A percentile compares a stretch with the other conserved stretches of the same genome.
phyloP scores from a whole-genome alignment of 2,888 invertebrate genomes.

The Metacarcinus magister region DNA sequence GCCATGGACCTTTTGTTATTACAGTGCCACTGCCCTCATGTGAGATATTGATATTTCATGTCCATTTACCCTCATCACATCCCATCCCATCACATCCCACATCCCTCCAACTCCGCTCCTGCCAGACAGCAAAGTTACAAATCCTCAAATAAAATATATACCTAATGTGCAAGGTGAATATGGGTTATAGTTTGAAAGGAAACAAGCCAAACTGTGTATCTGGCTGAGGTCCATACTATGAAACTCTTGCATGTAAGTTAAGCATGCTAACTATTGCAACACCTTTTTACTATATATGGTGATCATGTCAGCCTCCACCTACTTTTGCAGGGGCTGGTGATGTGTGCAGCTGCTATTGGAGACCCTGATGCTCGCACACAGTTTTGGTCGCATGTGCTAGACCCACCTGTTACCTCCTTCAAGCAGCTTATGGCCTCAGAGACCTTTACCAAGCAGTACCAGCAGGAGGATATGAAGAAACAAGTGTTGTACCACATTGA shows the following conservation, averaged over 20 bases:
- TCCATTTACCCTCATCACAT: no score
- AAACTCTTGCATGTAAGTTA: background rate
- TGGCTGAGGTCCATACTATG: background rate
- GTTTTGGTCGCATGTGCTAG: constrained; percentile 85
- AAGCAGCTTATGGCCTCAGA: constrained; percentile 80
- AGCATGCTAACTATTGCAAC: background rate
- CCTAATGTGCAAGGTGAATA: no score
- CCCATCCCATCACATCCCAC: no score
- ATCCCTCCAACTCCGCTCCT: no score
- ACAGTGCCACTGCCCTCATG: no score
- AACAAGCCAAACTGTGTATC: no score
- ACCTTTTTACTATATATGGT: background rate
- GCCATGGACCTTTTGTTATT: no score
- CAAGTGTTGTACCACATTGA: constrained; percentile 91
- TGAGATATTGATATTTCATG: no score
- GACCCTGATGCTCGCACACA: constrained; percentile 84
- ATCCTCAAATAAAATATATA: no score
- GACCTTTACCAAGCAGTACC: constrained; percentile 86
- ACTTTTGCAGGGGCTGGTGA: constrained; percentile 77
- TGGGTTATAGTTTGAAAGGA: no score
- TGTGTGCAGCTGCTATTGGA: constrained; percentile 83
- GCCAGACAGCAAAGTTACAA: no score
- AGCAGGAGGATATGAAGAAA: constrained; percentile 88
- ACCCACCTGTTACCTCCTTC: constrained; percentile 87
- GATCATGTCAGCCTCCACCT: background rate